Evolutionary conservation across 2,113 vertebrate genomes (phyloP).

Genomic region (Riparia riparia): DNA sequence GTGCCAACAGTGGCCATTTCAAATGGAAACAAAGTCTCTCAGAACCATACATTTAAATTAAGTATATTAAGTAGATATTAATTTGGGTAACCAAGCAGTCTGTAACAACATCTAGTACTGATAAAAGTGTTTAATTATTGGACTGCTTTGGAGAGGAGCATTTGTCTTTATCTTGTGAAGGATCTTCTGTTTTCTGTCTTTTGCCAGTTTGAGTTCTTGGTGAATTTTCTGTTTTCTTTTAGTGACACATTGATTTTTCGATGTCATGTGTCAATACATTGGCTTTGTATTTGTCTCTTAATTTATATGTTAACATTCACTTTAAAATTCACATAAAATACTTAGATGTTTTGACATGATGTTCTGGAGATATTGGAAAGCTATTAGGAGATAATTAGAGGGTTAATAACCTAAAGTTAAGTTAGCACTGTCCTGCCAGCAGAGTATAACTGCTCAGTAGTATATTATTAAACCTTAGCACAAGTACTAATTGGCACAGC

Average conservation of each 20-base stretch:
- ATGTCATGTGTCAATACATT: accelerated
- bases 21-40: background rate
- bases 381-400: background rate
- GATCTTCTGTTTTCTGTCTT: background rate
- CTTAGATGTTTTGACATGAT: background rate
- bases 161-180: background rate
- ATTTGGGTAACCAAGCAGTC: background rate
- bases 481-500: background rate
- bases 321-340: background rate
- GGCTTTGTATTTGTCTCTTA: background rate
- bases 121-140: background rate
- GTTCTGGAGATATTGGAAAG: background rate
- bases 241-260: background rate
- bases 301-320: background rate
- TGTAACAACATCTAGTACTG: background rate
- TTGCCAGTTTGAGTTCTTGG: background rate
- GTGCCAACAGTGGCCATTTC: background rate
- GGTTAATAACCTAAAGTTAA: background rate
- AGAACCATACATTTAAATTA: background rate
- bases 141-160: background rate
- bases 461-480: background rate
- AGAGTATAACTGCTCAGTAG: background rate
- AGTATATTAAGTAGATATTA: background rate
- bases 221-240: background rate
- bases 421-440: background rate